Base-by-base conservation (phyloP, 1,140 invertebrate genomes). In the Danaus melanippus region DNA sequence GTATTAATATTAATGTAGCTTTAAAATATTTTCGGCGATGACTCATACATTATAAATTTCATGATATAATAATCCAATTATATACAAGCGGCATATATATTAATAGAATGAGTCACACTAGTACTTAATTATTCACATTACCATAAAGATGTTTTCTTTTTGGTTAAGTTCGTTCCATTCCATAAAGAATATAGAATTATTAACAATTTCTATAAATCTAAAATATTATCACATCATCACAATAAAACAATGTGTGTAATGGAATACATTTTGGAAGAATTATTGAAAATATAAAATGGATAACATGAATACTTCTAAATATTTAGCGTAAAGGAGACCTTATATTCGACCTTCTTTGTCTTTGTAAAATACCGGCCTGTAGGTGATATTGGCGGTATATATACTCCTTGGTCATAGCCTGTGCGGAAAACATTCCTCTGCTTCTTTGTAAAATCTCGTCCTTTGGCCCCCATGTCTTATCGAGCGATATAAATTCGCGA, bases 391-490 rank as follows among this genome's bases (percentile, higher is more conserved):
- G 83, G 0, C 83, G 63, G 54, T 86, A 86, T 61, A 86, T 73
- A 50, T 84, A 86, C 58, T 86, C 83, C 52, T 84, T 84, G 11
- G 83, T 86, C 83, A 86, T 86, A 0, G 83, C 83, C 56, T 84
- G 81, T 0, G 79, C 79, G 0, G 73, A 70, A 56, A 86, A 86
- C 81, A 86, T 84, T 0, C 71, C 72, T 44, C 81, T 67, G 55
- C 83, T 86, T 8, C 81, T 68, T 53, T 70, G 67, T 15, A 86
- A 60, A 6, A 83, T 10, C 7, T 76, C 74, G 46, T 49, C 66
- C 12, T 56, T 66, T 1, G 81, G 83, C 0, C 80, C 81, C 83
- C 83, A 86, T 7, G 55, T 58, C 4, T 64, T 53, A 52, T 79
- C 70, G 46, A 83, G 40, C 8, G 53, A 17, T 8, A 77, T 12